Conservation (phyloP, 1,140 invertebrate genomes). For the Lanistes nyassanus region DNA sequence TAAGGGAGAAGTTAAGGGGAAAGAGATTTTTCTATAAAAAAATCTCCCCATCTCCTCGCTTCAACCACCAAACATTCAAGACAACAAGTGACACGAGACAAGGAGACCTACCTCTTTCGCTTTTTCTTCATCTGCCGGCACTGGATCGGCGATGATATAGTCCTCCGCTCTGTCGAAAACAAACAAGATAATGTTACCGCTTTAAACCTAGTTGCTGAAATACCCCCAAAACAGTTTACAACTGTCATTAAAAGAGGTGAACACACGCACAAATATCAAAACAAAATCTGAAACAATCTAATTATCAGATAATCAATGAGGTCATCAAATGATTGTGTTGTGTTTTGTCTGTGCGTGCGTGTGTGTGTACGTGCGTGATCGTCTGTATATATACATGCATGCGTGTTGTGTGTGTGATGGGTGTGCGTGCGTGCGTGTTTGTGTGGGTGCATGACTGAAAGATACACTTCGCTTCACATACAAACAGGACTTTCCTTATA, state of each 20-base stretch:
- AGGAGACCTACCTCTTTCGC: conserved; percentile 3
- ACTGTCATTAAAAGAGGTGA: not conserved
- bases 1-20: not conserved
- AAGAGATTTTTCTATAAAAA: no score
- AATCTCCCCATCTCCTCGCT: no score
- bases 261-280: not conserved
- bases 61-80: no score
- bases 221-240: not conserved
- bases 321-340: not conserved
- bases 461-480: not conserved
- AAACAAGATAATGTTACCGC: not conserved
- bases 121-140: conserved; percentile 74
- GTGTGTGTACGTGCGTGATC: not conserved
- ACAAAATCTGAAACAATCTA: not conserved
- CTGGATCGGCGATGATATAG: conserved; percentile 82
- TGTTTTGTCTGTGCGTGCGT: not conserved
- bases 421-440: conserved; percentile 3
- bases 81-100: not conserved
- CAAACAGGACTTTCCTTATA: no score
- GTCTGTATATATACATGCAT: conserved; percentile 4
- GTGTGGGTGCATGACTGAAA: conserved; percentile 5
- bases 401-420: not conserved
- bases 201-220: not conserved
- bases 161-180: conserved; percentile 78
- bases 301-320: not conserved